phyloP scores from a whole-genome alignment of 1,140 invertebrate genomes.

The Leucophenga varia region DNA sequence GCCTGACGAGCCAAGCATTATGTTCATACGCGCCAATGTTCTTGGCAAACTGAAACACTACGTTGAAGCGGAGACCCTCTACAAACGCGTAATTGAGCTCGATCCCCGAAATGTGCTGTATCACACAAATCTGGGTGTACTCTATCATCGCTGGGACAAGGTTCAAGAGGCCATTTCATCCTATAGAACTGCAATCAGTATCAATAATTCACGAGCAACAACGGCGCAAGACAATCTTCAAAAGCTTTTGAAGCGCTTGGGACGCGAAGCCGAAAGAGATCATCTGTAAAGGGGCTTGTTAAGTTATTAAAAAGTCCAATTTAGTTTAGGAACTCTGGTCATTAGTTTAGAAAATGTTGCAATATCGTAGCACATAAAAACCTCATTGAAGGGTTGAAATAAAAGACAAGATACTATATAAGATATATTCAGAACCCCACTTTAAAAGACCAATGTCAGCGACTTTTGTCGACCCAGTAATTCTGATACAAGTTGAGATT shows the following conservation, averaged over 20 bases:
- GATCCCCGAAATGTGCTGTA: slow-evolving; percentile 72
- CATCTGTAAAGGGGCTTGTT: too few species aligned
- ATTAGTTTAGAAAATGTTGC: too few species aligned
- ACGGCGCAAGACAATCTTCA: slow-evolving; percentile 43
- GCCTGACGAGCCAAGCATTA: slow-evolving; percentile 71
- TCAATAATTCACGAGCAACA: slow-evolving; percentile 25
- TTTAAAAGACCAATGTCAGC: too few species aligned
- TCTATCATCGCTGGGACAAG: slow-evolving; percentile 93
- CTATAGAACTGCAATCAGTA: slow-evolving; percentile 69
- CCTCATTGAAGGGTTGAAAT: too few species aligned
- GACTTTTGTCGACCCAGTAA: too few species aligned
- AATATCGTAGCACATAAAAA: too few species aligned
- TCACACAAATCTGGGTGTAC: slow-evolving; percentile 82
- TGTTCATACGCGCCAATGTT: slow-evolving; percentile 87
- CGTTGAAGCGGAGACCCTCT: slow-evolving; percentile 77
- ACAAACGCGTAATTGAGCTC: slow-evolving; percentile 71
- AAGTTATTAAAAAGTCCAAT: too few species aligned
- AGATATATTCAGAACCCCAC: too few species aligned
- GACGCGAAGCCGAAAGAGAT: slow-evolving; percentile 16
- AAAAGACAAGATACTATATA: too few species aligned
- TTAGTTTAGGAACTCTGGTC: too few species aligned
- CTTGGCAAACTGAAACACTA: slow-evolving; percentile 80
- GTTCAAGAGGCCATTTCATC: slow-evolving; percentile 69
- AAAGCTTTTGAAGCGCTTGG: slow-evolving; percentile 36
- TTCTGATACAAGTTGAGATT: too few species aligned